These are phyloP conservation scores for Archilochus colubris DNA, from an alignment of 2,113 vertebrate species.

Conservation along the genomic window DNA sequence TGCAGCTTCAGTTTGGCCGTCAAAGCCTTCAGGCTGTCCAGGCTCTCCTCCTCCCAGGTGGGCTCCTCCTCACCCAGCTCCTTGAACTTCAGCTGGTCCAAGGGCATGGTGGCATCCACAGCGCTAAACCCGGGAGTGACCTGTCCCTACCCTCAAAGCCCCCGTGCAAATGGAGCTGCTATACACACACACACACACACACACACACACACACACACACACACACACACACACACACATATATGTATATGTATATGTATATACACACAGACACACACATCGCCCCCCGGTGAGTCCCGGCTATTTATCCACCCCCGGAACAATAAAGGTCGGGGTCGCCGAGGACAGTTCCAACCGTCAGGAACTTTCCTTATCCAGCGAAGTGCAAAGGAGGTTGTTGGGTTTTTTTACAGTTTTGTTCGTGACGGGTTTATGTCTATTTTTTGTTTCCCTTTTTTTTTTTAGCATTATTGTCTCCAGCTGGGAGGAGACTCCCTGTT, in stretches of 20 bases:
- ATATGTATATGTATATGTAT: too few species aligned
- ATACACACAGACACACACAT: too few species aligned
- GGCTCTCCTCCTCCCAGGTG: slow-evolving; percentile 75
- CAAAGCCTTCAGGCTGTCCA: slow-evolving; percentile 89
- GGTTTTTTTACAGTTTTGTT: background rate
- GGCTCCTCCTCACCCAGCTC: slow-evolving; percentile 80
- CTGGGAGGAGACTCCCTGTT: slow-evolving; percentile 63
- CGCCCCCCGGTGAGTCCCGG: background rate
- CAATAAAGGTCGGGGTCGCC: background rate
- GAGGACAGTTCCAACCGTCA: slow-evolving; percentile 15
- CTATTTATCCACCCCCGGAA: slow-evolving; percentile 48
- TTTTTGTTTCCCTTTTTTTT: background rate
- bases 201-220: too few species aligned
- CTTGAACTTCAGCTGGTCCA: slow-evolving; percentile 78
- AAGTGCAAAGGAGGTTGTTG: background rate
- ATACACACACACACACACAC: too few species aligned
- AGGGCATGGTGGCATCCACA: slow-evolving; percentile 30
- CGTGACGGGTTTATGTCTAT: background rate
- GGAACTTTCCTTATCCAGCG: slow-evolving; percentile 45
- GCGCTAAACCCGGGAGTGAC: rapidly evolving
- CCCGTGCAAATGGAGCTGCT: rapidly evolving
- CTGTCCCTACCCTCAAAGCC: rapidly evolving
- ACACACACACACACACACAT: too few species aligned
- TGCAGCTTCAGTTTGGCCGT: slow-evolving; percentile 90
- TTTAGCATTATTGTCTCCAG: slow-evolving; percentile 60